Evolutionary conservation across 2,113 vertebrate genomes (phyloP), one percentile per base, ranked within the genome.

Genomic region (Cyprinodon tularosa): DNA sequence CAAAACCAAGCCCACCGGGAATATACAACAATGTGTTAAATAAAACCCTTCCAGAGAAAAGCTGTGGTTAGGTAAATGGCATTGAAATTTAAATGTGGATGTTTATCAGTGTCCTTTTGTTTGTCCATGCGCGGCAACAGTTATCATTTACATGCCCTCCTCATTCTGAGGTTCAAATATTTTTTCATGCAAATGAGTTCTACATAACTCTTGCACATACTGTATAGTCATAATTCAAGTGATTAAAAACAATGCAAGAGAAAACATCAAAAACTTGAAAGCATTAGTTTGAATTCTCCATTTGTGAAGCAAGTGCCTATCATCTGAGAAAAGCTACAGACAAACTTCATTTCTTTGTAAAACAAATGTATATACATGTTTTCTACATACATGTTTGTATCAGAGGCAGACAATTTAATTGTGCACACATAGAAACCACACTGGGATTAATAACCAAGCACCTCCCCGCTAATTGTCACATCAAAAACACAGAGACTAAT

Each of bases 401-500:
- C 69, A 85, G 82, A 78, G 69, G 68, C 66, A 70, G 44, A 73
- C 72, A 53, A 60, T 67, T 82, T 72, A 68, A 79, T 66, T 65
- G 72, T 42, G 37, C 68, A 29, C 68, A 61, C 68, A 78, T 72
- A 59, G 64, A 74, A 84, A 70, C 77, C 85, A 74, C 72, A 87
- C 74, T 83, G 84, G 87, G 82, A 91, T 87, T 81, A 89, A 89
- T 86, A 86, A 89, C 77, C 66, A 48, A 77, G 77, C 60, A 11
- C 78, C 87, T 84, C 77, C 67, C 81, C 84, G 86, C 87, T 94
- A 93, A 94, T 93, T 92, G 93, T 86, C 77, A 93, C 88, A 93
- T 93, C 90, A 94, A 93, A 95, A 86, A 93, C 93, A 91, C 88
- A 83, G 80, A 81, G 88, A 90, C 87, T 93, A 93, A 94, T 92